phyloP scores from a whole-genome alignment of 2,113 vertebrate species.

The Bucco capensis region DNA sequence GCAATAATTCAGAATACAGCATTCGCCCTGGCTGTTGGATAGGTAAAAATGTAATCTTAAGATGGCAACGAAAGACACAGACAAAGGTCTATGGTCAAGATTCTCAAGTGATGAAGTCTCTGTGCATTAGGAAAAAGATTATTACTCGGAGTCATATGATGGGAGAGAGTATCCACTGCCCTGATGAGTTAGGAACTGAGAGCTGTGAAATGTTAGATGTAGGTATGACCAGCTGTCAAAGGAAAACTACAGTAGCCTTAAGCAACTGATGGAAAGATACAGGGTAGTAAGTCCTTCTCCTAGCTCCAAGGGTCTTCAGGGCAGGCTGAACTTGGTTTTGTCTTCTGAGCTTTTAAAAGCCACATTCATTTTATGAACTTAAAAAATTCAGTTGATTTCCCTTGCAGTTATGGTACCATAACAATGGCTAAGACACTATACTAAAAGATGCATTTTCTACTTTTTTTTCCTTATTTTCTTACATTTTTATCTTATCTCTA shows the following conservation, averaged over 20 bases:
- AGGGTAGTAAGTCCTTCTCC: background rate
- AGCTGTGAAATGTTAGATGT: background rate
- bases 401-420: background rate
- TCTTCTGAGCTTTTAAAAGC: background rate
- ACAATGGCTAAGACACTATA: background rate
- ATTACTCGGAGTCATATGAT: background rate
- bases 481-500: background rate
- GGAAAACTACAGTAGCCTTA: background rate
- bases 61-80: background rate
- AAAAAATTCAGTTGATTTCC: background rate
- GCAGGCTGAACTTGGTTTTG: background rate
- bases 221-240: background rate
- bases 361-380: background rate
- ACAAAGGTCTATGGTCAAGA: background rate
- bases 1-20: background rate
- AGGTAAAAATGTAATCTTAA: background rate
- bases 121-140: background rate
- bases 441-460: background rate
- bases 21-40: background rate
- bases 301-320: background rate
- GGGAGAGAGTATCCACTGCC: background rate
- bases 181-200: background rate
- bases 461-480: background rate
- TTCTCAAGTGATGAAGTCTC: background rate
- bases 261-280: background rate